phyloP scores from a whole-genome alignment of 2,888 invertebrate genomes.

The Habroteleia sp. region DNA sequence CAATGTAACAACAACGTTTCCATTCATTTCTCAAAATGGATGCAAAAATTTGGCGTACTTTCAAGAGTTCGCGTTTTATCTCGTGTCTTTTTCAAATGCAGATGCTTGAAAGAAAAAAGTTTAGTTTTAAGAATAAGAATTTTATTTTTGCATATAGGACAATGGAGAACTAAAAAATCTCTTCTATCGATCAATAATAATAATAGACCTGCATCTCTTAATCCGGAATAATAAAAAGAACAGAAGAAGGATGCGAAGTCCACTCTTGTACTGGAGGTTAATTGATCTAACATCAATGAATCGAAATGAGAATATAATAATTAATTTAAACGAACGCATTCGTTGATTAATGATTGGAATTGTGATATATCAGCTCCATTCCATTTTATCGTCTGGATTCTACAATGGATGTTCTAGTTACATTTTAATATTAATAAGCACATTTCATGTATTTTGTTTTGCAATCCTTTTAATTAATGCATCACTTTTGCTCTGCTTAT shows the following conservation, averaged over 20 bases:
- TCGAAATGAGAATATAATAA: conserved; percentile 52
- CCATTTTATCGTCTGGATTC: too few relatives aligned
- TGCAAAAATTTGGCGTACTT: conserved; percentile 28
- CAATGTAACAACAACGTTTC: conserved; percentile 13
- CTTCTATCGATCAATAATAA: conserved; percentile 42
- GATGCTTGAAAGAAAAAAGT: too few relatives aligned
- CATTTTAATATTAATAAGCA: too few relatives aligned
- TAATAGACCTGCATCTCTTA: conserved; percentile 47
- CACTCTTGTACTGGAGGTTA: conserved; percentile 32
- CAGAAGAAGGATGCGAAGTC: conserved; percentile 38
- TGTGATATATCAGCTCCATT: background rate
- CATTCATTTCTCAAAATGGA: conserved; percentile 27
- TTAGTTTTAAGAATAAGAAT: too few relatives aligned
- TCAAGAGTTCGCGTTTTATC: too few relatives aligned
- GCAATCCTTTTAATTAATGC: too few relatives aligned
- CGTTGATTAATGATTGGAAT: conserved; percentile 4
- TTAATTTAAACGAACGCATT: conserved; percentile 38
- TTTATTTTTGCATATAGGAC: too few relatives aligned
- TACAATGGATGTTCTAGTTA: too few relatives aligned
- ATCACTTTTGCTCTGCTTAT: too few relatives aligned
- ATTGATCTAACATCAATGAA: conserved; percentile 39
- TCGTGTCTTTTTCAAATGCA: too few relatives aligned
- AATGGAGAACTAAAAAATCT: too few relatives aligned
- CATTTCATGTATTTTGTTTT: too few relatives aligned
- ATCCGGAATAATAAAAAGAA: conserved; percentile 38